A percentile compares a stretch with the other conserved stretches of the same genome.
These are phyloP conservation scores for Ommatoiulus sabulosus DNA, from an alignment of 2,888 invertebrate species.

Conservation along the genomic window DNA sequence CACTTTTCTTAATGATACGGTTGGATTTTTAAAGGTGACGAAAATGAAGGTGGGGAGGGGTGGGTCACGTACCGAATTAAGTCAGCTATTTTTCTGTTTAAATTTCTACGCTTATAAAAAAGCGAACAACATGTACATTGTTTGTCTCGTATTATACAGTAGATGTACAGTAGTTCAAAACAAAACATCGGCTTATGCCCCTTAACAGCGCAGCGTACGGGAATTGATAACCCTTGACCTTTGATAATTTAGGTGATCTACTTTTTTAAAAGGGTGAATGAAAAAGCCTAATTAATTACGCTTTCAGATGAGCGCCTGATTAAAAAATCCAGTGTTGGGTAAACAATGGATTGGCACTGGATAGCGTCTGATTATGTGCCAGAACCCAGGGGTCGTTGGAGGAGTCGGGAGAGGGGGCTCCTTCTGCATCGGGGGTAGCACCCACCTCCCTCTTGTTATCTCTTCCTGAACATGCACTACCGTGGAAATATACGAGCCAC, in stretches of 20 bases:
- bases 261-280: neutral
- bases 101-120: too few species aligned
- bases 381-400: neutral
- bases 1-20: too few species aligned
- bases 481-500: neutral
- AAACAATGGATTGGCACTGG: slow-evolving; percentile 36
- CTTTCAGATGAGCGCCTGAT: slow-evolving; percentile 17
- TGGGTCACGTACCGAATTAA: too few species aligned
- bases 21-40: too few species aligned
- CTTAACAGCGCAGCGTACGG: neutral
- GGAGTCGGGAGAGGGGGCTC: neutral
- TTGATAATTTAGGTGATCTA: neutral
- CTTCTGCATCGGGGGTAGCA: neutral
- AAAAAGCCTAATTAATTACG: neutral
- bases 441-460: slow-evolving; percentile 4
- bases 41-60: too few species aligned
- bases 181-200: neutral
- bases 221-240: neutral
- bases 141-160: neutral
- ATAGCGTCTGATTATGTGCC: slow-evolving; percentile 26
- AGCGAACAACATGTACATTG: neutral
- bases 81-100: too few species aligned
- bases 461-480: neutral
- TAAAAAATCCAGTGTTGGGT: slow-evolving; percentile 24
- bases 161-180: neutral